phyloP scores from a whole-genome alignment of 2,113 vertebrate genomes.

The Gila orcuttii region DNA sequence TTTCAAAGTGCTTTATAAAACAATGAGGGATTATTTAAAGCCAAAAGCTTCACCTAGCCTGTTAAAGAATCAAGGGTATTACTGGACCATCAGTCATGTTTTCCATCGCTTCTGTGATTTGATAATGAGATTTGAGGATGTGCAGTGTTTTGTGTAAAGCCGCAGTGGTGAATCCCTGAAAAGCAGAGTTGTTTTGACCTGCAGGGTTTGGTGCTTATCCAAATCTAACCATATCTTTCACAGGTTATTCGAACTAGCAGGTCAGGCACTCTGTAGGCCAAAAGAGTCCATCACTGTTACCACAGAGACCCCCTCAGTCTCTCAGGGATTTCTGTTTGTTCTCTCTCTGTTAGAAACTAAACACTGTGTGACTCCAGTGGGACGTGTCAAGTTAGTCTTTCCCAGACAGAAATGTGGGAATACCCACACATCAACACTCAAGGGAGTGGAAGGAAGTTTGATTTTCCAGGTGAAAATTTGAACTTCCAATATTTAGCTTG shows the following conservation, averaged over 20 bases:
- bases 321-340: conserved; percentile 12
- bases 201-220: background rate
- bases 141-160: background rate
- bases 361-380: background rate
- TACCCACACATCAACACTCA: background rate
- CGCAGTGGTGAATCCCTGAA: background rate
- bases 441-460: background rate
- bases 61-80: background rate
- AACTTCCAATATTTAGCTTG: background rate
- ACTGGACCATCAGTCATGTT: background rate
- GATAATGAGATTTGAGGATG: background rate
- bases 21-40: conserved; percentile 12
- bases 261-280: background rate
- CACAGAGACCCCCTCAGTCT: background rate
- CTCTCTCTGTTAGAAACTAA: background rate
- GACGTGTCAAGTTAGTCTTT: background rate
- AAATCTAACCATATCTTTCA: background rate
- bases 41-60: background rate
- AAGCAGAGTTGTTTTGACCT: background rate
- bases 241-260: background rate
- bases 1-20: conserved; percentile 9
- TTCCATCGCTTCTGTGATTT: background rate
- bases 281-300: background rate
- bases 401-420: background rate
- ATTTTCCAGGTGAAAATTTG: conserved; percentile 7